These are phyloP conservation scores for Azorinus chamasolen DNA, from an alignment of 2,888 invertebrate genomes.

Conservation along the genomic window DNA sequence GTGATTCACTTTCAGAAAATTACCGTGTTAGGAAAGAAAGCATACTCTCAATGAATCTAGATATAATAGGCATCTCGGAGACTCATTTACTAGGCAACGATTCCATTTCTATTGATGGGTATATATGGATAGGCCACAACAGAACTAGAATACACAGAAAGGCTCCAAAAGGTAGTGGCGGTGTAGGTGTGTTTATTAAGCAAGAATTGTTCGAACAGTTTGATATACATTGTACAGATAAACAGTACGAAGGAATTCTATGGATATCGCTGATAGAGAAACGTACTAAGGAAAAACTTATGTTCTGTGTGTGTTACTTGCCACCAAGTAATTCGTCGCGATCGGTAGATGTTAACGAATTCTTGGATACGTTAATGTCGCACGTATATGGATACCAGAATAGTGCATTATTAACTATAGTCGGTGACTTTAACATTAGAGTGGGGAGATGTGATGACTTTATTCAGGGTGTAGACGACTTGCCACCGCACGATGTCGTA, in stretches of 20 bases:
- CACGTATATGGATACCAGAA: slow-evolving; percentile 40
- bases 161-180: slow-evolving; percentile 4
- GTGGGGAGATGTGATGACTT: slow-evolving; percentile 32
- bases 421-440: slow-evolving; percentile 39
- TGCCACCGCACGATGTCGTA: too few relatives aligned
- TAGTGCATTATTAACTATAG: slow-evolving; percentile 26
- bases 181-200: slow-evolving; percentile 3
- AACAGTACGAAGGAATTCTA: slow-evolving; percentile 38
- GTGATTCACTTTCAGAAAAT: too few relatives aligned
- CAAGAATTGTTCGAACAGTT: too few relatives aligned
- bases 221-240: too few relatives aligned
- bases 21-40: too few relatives aligned
- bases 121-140: slow-evolving; percentile 1
- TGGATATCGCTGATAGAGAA: slow-evolving; percentile 22
- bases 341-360: slow-evolving; percentile 34
- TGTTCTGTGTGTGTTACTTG: slow-evolving; percentile 11
- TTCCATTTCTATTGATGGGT: neutral
- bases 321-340: slow-evolving; percentile 27
- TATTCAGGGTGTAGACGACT: too few relatives aligned
- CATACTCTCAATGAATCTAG: too few relatives aligned
- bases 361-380: slow-evolving; percentile 27
- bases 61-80: too few relatives aligned
- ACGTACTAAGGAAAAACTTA: neutral
- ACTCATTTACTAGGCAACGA: slow-evolving; percentile 7
- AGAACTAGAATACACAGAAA: neutral